Evolutionary conservation across 2,113 vertebrate species (phyloP), one percentile per base, ranked within the genome.

Genomic region (Motacilla alba): DNA sequence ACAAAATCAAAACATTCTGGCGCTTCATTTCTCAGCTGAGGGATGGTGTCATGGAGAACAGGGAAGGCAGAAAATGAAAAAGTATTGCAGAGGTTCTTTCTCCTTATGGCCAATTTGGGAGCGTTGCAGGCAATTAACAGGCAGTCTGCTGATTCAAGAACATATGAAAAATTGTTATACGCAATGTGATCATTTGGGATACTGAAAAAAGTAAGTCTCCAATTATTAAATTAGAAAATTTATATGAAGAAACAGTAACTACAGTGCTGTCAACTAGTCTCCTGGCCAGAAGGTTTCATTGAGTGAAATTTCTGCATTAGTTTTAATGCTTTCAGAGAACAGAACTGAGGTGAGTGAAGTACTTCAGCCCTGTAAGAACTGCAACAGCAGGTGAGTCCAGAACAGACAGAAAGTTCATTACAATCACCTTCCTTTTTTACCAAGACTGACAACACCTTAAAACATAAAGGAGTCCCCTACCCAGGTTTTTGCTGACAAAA

Each of bases 111-210:
- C n/a, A 95, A 41, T 91, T 73, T 92, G 88, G 69, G 66, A 97
- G 64, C 74, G 78, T 39, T 96, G 97, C 80, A 96, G 67, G 76
- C 92, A 98, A 97, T 97, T 97, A 98, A 89, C 58, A 95, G 59
- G 64, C 85, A 95, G 80, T 89, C 74, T 96, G 70, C 35, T 95
- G 83, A 96, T 90, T 96, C 94, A 90, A 96, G 86, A 97, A 80
- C 62, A 83, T 76, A 97, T 82, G 84, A 91, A 95, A 96, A 94
- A 91, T 62, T 75, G 11, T 92, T 96, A 95, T 75, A 80, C 24
- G 58, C 47, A 96, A 80, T 93, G 88, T 76, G 53, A 13, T 97
- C 52, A 73, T 85, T 83, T 69, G 77, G 64, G 72, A 94, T 92
- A 63, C 53, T 75, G 87, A 81, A 95, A 87, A 91, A 96, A 94